phyloP scores from a whole-genome alignment of 2,113 vertebrate genomes.

The Zonotrichia leucophrys region DNA sequence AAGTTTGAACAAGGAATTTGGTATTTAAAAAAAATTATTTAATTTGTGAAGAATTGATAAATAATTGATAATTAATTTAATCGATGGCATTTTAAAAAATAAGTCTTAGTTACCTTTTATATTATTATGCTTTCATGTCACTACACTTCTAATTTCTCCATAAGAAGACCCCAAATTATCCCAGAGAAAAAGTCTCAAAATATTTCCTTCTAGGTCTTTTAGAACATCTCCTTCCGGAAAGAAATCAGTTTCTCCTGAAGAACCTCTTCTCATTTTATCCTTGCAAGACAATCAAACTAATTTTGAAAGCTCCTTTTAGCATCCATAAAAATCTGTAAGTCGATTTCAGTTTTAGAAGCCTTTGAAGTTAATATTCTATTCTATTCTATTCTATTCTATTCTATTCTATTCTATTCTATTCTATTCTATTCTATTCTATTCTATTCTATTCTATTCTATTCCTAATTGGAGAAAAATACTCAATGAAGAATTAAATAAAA shows the following conservation, averaged over 20 bases:
- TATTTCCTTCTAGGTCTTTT: background rate
- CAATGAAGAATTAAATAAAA: background rate
- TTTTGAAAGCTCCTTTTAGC: slow-evolving; percentile 18
- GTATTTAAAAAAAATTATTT: background rate
- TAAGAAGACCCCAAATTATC: background rate
- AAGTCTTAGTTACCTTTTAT: background rate
- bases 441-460: background rate
- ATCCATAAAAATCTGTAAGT: background rate
- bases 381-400: background rate
- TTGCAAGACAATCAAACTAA: background rate
- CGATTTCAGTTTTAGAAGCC: slow-evolving; percentile 10
- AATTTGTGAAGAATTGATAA: background rate
- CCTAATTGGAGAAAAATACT: background rate
- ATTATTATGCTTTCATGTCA: background rate
- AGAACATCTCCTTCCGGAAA: background rate
- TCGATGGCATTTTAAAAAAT: background rate
- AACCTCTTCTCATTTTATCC: background rate
- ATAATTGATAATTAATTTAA: background rate
- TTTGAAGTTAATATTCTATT: background rate
- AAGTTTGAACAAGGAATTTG: background rate
- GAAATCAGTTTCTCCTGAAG: background rate
- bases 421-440: no score
- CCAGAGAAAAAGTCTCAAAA: background rate
- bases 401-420: background rate
- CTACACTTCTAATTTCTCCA: background rate